Evolutionary conservation across 1,140 invertebrate species (phyloP), one percentile per base, ranked within the genome.

Genomic region (Ooceraea biroi): DNA sequence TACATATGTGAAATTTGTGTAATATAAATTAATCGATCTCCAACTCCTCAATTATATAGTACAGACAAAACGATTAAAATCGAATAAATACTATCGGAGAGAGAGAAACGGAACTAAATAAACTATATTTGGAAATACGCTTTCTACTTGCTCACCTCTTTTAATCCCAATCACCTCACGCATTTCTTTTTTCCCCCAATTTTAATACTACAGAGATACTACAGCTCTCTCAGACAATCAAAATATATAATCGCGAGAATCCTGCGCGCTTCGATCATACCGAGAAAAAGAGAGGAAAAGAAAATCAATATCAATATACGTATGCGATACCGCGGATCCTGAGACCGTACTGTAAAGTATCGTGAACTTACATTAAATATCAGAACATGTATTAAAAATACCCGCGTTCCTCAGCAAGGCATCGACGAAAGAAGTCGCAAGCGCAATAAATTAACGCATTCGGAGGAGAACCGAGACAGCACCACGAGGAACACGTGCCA

Each of bases 241-340:
- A 69, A 69, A 80, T 46, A 57, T 25, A 41, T 80, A n/a, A n/a
- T 8, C n/a, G n/a, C 52, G 17, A 80, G 50, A 57, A 30, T 11
- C 52, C 61, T 3, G 61, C 25, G 63, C 11, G 17, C 19, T 66
- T 77, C 14, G 41, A 60, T 27, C 41, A 4, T 50, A 61, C 0
- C 17, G 50, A 71, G 41, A 7, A 7, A 36, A 69, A 27, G 14
- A 63, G 36, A 78, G 74, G 57, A 48, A 78, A 77, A 11, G 36
- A n/a, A 66, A 7, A 36, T 7, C 7, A 36, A 48, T 68, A 19
- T 25, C n/a, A n/a, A 74, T 73, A 73, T 25, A 22, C 12, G 36
- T 41, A 72, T 36, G 19, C 52, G 52, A 76, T 61, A 74, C 58
- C 44, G 73, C 60, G 36, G 36, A 22, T 27, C 61, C 46, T 30